phyloP scores from a whole-genome alignment of 2,113 vertebrate genomes.

The Hypocryptadius cinnamomeus region DNA sequence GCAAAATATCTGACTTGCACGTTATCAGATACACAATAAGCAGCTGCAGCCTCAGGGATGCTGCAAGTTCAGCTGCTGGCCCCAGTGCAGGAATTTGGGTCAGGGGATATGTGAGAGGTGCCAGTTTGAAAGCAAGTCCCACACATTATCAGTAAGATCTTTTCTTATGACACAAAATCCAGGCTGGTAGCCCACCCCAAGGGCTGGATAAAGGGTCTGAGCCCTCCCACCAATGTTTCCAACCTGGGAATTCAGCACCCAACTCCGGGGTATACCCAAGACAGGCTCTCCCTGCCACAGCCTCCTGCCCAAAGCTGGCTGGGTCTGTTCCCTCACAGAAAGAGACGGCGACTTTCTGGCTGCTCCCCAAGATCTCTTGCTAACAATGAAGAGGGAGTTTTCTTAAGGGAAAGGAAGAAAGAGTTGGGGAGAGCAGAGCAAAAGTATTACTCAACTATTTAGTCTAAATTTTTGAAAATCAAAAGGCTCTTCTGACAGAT shows the following conservation, averaged over 20 bases:
- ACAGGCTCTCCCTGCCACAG: neutral
- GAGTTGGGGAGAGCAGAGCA: constrained; percentile 16
- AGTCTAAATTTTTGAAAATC: constrained; percentile 67
- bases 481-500: constrained; percentile 67
- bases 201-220: neutral
- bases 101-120: neutral
- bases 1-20: neutral
- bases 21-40: neutral
- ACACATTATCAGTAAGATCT: neutral
- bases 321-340: neutral
- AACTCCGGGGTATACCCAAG: neutral
- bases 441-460: constrained; percentile 73
- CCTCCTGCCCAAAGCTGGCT: neutral
- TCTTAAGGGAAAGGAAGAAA: constrained; percentile 55
- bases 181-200: neutral
- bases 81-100: neutral
- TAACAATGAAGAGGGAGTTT: constrained; percentile 60
- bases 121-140: neutral
- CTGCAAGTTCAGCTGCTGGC: neutral
- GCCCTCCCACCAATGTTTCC: neutral
- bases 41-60: neutral
- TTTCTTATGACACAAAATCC: neutral
- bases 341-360: constrained; percentile 37
- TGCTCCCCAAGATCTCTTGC: constrained; percentile 26
- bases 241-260: neutral